These are phyloP conservation scores for Chydorus sphaericus DNA, from an alignment of 2,888 invertebrate species.

Conservation along the genomic window DNA sequence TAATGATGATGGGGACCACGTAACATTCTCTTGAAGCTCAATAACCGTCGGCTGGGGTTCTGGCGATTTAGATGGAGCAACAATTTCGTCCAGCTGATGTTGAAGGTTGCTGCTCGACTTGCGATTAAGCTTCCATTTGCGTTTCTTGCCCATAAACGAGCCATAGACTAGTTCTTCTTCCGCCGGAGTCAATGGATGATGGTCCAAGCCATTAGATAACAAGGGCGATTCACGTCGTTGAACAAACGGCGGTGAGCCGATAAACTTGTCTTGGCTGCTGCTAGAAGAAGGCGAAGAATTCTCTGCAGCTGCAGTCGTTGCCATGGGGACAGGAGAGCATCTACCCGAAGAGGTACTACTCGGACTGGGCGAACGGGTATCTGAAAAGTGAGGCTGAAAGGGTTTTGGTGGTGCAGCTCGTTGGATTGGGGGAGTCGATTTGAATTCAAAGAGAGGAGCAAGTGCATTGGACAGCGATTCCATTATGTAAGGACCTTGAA, in stretches of 20 bases:
- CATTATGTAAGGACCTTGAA: slow-evolving; percentile 8
- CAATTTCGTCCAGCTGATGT: too few relatives aligned
- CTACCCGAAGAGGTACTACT: not conserved
- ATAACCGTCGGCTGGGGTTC: not conserved
- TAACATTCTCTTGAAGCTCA: not conserved
- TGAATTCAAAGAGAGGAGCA: not conserved
- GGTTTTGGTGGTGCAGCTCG: not conserved
- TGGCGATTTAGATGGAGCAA: not conserved
- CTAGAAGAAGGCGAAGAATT: not conserved
- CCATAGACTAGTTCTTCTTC: not conserved
- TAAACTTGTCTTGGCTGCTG: not conserved
- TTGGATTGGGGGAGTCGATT: not conserved
- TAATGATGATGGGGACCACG: not conserved
- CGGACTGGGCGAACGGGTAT: not conserved
- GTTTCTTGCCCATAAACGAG: not conserved
- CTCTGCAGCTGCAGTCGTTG: not conserved
- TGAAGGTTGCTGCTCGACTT: not conserved
- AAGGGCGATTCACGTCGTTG: not conserved
- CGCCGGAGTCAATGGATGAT: not conserved
- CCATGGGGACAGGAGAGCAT: not conserved
- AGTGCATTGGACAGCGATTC: slow-evolving; percentile 10
- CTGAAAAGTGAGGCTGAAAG: not conserved
- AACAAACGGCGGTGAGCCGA: too few relatives aligned
- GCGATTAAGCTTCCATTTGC: not conserved
- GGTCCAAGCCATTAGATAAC: not conserved